Evolutionary conservation across 1,140 invertebrate genomes (phyloP).

Genomic region (Diploscapter pachys): DNA sequence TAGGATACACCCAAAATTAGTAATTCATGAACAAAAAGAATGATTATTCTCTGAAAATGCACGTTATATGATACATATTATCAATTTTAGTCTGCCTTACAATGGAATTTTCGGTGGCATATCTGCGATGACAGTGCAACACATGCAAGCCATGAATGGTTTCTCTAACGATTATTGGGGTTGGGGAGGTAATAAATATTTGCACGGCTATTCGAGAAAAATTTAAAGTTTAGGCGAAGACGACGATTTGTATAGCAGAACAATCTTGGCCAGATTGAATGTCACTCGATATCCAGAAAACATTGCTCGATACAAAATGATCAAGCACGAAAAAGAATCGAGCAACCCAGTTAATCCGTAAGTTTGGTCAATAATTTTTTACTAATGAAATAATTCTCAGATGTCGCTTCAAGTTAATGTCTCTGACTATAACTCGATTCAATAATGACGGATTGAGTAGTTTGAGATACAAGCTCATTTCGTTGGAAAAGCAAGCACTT

Average conservation of each 20-base stretch:
- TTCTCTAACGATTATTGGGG: constrained; percentile 86
- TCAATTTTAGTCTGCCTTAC: constrained; percentile 51
- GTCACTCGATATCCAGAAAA: constrained; percentile 56
- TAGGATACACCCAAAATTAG: not conserved
- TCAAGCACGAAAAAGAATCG: constrained; percentile 56
- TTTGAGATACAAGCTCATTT: constrained; percentile 72
- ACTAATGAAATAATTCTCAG: constrained; percentile 30
- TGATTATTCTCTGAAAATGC: too few species aligned
- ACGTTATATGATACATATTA: not conserved
- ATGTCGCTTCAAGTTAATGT: constrained; percentile 73
- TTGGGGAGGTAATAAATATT: constrained; percentile 62
- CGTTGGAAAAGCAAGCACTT: constrained; percentile 66
- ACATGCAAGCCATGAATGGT: constrained; percentile 78
- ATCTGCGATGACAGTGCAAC: constrained; percentile 65
- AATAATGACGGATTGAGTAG: constrained; percentile 79
- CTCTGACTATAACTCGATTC: constrained; percentile 76
- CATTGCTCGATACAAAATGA: constrained; percentile 61
- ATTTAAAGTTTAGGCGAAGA: constrained; percentile 42
- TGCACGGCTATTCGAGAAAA: constrained; percentile 46
- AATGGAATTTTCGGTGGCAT: constrained; percentile 67
- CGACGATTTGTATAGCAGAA: constrained; percentile 49
- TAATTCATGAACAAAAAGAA: not conserved
- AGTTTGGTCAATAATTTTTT: not conserved
- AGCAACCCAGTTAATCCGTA: constrained; percentile 56
- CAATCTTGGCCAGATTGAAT: constrained; percentile 45